A percentile compares a stretch with the other conserved stretches of the same genome.
phyloP scores from a whole-genome alignment of 2,888 invertebrate species.

The Zaprionus obscuricornis region DNA sequence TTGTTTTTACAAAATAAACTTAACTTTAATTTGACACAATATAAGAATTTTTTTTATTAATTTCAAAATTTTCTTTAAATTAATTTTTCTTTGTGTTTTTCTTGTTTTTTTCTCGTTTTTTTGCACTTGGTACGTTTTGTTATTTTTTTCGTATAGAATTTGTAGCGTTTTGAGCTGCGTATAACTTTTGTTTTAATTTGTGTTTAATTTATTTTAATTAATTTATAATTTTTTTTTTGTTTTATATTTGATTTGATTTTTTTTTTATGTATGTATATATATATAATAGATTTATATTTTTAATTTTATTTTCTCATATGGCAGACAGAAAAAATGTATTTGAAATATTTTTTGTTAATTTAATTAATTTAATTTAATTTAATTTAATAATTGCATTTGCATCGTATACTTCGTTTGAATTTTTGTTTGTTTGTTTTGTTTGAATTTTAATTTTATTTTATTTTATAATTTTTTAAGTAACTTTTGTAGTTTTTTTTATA shows the following conservation, averaged over 20 bases:
- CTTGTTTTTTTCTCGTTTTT: conserved; percentile 42
- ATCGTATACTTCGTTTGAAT: conserved; percentile 80
- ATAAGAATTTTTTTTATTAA: conserved; percentile 49
- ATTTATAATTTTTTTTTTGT: too few relatives aligned
- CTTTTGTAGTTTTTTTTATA: conserved; percentile 34
- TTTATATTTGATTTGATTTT: too few relatives aligned
- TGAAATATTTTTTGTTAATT: conserved; percentile 47
- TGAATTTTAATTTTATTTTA: conserved; percentile 31
- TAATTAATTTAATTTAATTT: conserved; percentile 53
- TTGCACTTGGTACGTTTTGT: conserved; percentile 82
- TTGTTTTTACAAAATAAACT: conserved; percentile 36
- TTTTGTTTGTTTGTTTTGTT: conserved; percentile 50
- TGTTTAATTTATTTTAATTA: conserved; percentile 40
- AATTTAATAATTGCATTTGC: conserved; percentile 81
- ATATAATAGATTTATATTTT: conserved; percentile 33
- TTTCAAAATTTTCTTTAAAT: conserved; percentile 22
- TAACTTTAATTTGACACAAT: conserved; percentile 72
- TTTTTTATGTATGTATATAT: conserved; percentile 56
- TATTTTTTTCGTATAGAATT: conserved; percentile 68
- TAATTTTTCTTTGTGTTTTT: conserved; percentile 26
- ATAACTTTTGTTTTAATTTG: conserved; percentile 63
- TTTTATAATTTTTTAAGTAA: conserved; percentile 53
- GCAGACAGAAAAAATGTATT: conserved; percentile 62
- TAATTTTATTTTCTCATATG: conserved; percentile 47
- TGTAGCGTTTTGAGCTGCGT: conserved; percentile 64